Percentiles rank a stretch among this genome's conserved stretches.
phyloP scores from a whole-genome alignment of 37 sponge, comb jelly and placozoan species.

The Aphrocallistes beatrix region DNA sequence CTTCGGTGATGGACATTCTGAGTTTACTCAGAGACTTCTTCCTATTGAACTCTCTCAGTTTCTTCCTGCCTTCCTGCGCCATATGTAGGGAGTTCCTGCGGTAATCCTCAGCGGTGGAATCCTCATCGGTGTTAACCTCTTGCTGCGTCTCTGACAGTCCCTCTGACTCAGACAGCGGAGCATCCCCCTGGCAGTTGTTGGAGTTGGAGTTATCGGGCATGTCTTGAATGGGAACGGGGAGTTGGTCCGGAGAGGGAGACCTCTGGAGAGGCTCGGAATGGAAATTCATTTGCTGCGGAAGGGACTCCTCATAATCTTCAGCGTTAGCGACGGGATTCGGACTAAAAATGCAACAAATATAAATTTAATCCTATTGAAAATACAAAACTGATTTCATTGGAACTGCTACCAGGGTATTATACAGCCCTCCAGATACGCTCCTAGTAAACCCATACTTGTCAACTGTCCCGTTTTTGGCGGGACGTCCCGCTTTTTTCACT shows the following conservation, averaged over 20 bases:
- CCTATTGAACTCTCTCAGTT: neutral
- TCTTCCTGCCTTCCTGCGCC: neutral
- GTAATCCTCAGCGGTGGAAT: neutral
- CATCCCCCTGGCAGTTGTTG: neutral
- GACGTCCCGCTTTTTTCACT: too few species aligned
- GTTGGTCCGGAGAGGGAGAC: constrained; percentile 10
- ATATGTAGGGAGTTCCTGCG: neutral
- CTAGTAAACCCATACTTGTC: too few species aligned
- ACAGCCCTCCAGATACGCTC: too few species aligned
- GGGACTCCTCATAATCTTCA: neutral
- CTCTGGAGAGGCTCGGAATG: neutral
- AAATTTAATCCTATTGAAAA: too few species aligned
- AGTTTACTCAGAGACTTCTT: neutral
- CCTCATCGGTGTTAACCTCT: neutral
- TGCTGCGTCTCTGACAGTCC: neutral
- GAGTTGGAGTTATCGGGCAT: neutral
- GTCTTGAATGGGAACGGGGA: neutral
- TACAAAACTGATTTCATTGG: neutral
- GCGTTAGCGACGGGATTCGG: neutral
- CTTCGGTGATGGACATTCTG: neutral
- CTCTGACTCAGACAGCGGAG: neutral
- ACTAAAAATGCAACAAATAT: too few species aligned
- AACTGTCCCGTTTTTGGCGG: too few species aligned
- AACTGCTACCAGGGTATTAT: too few species aligned
- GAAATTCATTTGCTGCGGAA: neutral